A percentile compares a stretch with the other conserved stretches of the same genome.
Evolutionary conservation across 37 sponge, comb jelly and placozoan species (phyloP).

Genomic region (Crambe crambe): DNA sequence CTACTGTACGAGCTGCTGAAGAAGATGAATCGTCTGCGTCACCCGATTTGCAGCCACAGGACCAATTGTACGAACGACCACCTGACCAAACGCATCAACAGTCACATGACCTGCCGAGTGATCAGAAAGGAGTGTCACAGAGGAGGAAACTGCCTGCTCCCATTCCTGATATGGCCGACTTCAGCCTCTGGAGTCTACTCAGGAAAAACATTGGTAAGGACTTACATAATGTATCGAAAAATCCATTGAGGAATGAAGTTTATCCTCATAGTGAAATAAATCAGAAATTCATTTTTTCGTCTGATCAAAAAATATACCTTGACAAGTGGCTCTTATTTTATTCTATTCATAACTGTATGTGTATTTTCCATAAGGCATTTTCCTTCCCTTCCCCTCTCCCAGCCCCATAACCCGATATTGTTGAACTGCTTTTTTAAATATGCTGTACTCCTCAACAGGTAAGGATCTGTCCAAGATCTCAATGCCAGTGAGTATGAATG

Average conservation of each 20-base stretch:
- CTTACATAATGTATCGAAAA: background rate
- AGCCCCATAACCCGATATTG: too few relatives aligned
- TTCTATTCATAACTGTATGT: background rate
- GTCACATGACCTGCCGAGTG: background rate
- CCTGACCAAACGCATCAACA: background rate
- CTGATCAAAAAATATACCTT: too few relatives aligned
- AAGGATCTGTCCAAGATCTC: conserved; percentile 84
- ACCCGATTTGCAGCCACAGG: background rate
- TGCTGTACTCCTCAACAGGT: too few relatives aligned
- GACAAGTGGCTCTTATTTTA: background rate
- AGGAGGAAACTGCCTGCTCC: conserved; percentile 55
- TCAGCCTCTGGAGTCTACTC: conserved; percentile 74
- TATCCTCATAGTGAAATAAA: background rate
- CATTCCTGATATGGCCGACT: conserved; percentile 40
- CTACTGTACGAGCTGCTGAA: too few relatives aligned
- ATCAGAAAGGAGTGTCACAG: background rate
- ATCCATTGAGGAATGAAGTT: background rate
- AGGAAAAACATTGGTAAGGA: conserved; percentile 77
- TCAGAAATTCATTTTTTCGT: too few relatives aligned
- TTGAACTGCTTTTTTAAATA: too few relatives aligned
- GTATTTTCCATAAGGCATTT: too few relatives aligned
- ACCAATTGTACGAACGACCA: too few relatives aligned
- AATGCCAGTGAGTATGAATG: conserved; percentile 88
- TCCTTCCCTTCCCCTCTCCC: too few relatives aligned
- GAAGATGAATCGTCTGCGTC: too few relatives aligned